Percentiles rank a stretch among this genome's conserved stretches.
Evolutionary conservation across 2,113 vertebrate genomes (phyloP).

Genomic region (Mobula hypostoma): DNA sequence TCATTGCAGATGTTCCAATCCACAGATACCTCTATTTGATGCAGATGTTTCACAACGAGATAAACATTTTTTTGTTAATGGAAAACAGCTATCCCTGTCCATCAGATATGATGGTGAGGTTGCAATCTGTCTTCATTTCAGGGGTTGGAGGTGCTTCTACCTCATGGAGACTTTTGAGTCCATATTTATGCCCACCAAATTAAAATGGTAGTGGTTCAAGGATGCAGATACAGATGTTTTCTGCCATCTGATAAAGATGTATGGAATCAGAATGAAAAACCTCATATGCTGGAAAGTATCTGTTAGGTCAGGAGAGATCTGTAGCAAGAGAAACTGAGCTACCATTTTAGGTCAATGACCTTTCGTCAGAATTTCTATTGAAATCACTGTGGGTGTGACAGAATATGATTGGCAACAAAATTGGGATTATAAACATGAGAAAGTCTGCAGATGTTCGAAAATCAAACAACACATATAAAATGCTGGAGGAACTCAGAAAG

Average conservation of each 20-base stretch:
- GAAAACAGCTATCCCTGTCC: background rate
- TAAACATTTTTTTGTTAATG: background rate
- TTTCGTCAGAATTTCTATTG: too few species aligned
- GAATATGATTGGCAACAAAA: background rate
- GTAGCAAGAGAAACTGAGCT: too few species aligned
- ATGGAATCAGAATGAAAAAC: background rate
- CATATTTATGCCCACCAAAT: background rate
- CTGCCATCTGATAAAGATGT: background rate
- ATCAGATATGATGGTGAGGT: background rate
- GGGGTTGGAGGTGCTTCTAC: background rate
- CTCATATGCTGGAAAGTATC: too few species aligned
- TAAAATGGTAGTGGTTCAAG: background rate
- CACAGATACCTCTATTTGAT: background rate
- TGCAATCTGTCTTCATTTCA: too few species aligned
- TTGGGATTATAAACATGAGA: background rate
- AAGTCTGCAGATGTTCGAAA: too few species aligned
- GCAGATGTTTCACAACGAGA: background rate
- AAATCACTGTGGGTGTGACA: background rate
- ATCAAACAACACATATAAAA: too few species aligned
- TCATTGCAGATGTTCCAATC: too few species aligned
- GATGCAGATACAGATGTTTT: background rate
- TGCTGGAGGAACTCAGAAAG: too few species aligned
- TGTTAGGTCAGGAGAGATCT: too few species aligned
- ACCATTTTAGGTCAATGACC: too few species aligned
- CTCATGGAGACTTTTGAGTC: background rate